Base-by-base conservation (phyloP, 2,888 invertebrate species). In the Tribolium freemani region DNA sequence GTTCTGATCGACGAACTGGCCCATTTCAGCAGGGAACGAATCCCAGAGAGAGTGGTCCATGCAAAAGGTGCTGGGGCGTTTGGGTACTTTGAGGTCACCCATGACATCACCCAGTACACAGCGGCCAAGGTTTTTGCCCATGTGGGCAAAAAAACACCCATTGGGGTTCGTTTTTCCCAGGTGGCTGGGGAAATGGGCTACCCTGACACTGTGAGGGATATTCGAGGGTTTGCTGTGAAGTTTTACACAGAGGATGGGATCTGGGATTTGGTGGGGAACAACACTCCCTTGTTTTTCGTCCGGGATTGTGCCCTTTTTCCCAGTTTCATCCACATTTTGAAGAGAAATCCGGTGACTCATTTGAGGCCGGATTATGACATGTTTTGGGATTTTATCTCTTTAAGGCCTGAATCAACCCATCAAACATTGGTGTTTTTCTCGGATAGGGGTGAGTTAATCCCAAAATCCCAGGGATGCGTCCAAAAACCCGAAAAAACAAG, bases 11-110 rank as follows among this genome's bases (percentile, higher is more conserved):
- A 96, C 84, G 93, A 94, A 85, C 88, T 95, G 57, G 90, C 94
- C 0, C 92, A 96, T 80, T 98, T 98, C 84, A 92, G 93, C 84
- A 89, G 97, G 46, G 98, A 99, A 85, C 91, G 98, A 69, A 98
- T 98, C 80, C 98, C 98, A 0, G 98, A 98, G 86, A 90, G 98
- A 77, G 97, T 98, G 1, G 97, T 97, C 0, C 98, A 98, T 86
- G 98, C 98, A 0, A 98, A 98, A 86, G 98, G 98, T 74, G 96
- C 94, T 30, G 97, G 95, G 9, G 96, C 95, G 0, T 95, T 94
- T 86, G 95, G 86, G 5, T 93, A 94, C 81, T 95, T 96, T 82
- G 94, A 96, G 86, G 94, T 95, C 4, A 96, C 96, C 2, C 92
- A 96, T 83, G 95, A 96, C 81, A 95, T 96, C 73, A 90, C 90